Evolutionary conservation across 2,113 vertebrate genomes (phyloP), one percentile per base, ranked within the genome.

Genomic region (Ibidorhyncha struthersii): DNA sequence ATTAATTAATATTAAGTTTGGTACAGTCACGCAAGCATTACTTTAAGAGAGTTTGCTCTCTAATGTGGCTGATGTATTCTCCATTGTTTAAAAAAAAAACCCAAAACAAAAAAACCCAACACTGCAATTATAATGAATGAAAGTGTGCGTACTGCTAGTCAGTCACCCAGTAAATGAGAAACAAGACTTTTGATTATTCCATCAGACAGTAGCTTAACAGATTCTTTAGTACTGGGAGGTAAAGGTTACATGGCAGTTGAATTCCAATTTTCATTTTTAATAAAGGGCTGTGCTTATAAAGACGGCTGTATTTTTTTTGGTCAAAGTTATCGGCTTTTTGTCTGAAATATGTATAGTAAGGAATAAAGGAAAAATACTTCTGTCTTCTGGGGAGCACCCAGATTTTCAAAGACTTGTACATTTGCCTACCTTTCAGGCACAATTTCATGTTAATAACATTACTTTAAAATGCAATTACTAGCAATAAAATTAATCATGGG

Each of bases 201-300:
- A 77, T 91, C 69, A 94, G 79, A 67, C 82, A 94, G 81, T 11
- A 89, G 32, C 77, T 90, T 80, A 86, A 62, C 86, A 95, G 49
- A 74, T 77, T 91, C 12, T 89, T 58, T 53, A 73, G 19, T 23
- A 49, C 61, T 40, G 72, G 65, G 86, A 96, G 45, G 53, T 77
- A 84, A 95, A 91, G 95, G 86, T 96, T 96, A 85, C 47, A 67
- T 47, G 40, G 81, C 62, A 96, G 61, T 26, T 89, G 82, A 85
- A 89, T 96, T 97, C 77, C 96, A 93, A 87, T 97, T 94, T 96
- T 78, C 79, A 84, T 90, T 93, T 96, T 97, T 91, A 94, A 93
- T 94, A 95, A 95, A 77, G 30, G 16, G 18, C 66, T 95, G 19
- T 45, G 26, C 52, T 30, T 72, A 25, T 43, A 45, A 89, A 82